Percentiles rank a stretch among this genome's conserved stretches.
These are phyloP conservation scores for Pseudococcus longispinus DNA, from an alignment of 2,888 invertebrate species.

Conservation along the genomic window DNA sequence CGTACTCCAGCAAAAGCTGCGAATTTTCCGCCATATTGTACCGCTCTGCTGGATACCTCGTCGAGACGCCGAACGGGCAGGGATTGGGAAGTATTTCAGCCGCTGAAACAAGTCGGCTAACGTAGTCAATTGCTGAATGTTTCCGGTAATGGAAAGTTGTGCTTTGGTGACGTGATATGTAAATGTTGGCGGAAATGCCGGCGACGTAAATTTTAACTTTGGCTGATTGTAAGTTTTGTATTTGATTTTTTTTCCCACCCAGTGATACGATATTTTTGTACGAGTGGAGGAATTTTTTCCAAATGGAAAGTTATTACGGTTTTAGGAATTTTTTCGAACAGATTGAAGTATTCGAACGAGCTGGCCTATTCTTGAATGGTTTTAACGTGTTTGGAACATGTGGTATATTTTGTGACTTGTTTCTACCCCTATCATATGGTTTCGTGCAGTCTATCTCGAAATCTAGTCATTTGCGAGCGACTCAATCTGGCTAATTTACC, in stretches of 20 bases:
- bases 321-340: too few species aligned
- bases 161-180: constrained; percentile 28
- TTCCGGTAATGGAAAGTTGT: constrained; percentile 39
- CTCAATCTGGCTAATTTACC: not conserved
- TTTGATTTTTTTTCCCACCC: not conserved
- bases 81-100: not conserved
- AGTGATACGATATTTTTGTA: not conserved
- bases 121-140: constrained; percentile 18
- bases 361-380: not conserved
- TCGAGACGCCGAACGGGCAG: not conserved
- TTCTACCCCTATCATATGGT: not conserved
- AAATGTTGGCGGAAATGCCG: not conserved
- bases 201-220: constrained; percentile 3
- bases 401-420: not conserved
- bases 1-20: not conserved
- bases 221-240: not conserved
- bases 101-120: constrained; percentile 22
- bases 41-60: not conserved
- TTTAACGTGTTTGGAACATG: not conserved
- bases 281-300: not conserved
- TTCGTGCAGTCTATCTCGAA: not conserved
- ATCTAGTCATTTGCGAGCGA: not conserved
- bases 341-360: not conserved
- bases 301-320: not conserved
- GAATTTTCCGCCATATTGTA: constrained; percentile 35